Conservation (phyloP, 2,797 vertebrate genomes). For the Catharus ustulatus region DNA sequence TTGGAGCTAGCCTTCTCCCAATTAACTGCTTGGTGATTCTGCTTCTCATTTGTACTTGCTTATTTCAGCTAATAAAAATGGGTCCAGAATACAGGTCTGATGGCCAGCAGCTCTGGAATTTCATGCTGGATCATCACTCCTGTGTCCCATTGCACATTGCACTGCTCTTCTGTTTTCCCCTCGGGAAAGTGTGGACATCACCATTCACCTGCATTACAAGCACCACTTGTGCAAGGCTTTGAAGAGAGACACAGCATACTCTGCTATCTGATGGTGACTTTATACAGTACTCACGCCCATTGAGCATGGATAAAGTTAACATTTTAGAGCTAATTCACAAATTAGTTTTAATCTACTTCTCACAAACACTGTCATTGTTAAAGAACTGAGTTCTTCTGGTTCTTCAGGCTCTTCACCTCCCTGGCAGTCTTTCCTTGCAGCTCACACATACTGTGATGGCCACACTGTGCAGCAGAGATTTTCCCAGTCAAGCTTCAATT, state of each 20-base stretch:
- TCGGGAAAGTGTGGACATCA: background rate
- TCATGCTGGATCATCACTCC: background rate
- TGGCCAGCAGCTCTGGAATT: background rate
- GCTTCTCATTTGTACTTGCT: background rate
- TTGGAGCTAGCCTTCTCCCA: slow-evolving; percentile 47
- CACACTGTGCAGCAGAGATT: background rate
- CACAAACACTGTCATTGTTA: background rate
- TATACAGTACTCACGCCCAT: background rate
- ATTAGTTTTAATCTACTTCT: background rate
- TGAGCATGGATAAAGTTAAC: background rate
- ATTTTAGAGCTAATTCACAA: background rate
- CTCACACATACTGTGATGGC: background rate
- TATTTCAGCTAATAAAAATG: background rate
- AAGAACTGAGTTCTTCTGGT: background rate
- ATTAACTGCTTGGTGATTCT: slow-evolving; percentile 30
- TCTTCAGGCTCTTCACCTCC: background rate
- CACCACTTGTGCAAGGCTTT: background rate
- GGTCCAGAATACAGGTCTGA: background rate
- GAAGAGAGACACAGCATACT: background rate
- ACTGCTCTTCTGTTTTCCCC: background rate
- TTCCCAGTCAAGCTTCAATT: background rate
- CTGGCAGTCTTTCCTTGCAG: background rate
- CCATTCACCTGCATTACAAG: background rate
- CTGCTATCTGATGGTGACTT: background rate
- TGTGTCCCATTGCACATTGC: background rate